Evolutionary conservation across 2,888 invertebrate species (phyloP), one percentile per base, ranked within the genome.

Genomic region (Eubasilissa splendida): DNA sequence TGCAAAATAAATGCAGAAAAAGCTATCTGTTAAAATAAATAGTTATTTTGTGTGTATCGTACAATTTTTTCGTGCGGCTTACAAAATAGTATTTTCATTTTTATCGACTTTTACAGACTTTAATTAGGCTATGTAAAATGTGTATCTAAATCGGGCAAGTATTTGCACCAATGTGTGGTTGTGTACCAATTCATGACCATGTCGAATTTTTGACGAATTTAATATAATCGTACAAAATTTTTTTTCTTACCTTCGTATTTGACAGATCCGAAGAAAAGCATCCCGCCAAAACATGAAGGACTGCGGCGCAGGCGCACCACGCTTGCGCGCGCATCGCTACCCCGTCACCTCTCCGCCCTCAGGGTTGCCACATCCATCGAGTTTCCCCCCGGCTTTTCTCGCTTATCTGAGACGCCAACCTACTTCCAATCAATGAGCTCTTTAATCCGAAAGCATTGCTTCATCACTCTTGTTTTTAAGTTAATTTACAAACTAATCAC

Each of bases 311-410:
- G 42, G 76, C 74, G 65, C 33, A 22, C 74, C 73, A 74, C 33
- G 42, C 59, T 50, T 52, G 79, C 79, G 79, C 74, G 66, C 79
- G 79, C 79, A 79, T 79, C 74, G 73, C 79, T 60, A 70, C 79
- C 79, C 74, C 42, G 65, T 59, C 78, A 71, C 71, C 63, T 77
- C 70, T 66, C 59, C 33, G 52, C 75, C 56, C 42, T 14, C 31
- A 63, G 71, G 33, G 59, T 74, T 74, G 66, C 79, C 74, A 65
- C 54, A 14, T 74, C 79, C 79, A 79, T 79, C 65, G 66, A 70
- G 59, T 54, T 66, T 54, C 12, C 10, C 42, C 42, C 42, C 42
- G 42, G 42, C 42, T 42, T 42, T 42, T 42, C 42, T 42, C 42
- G 42, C 42, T 2, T 42, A 42, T 7, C 42, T 42, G 42, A 42